phyloP scores from a whole-genome alignment of 2,113 vertebrate genomes.

The Epinephelus lanceolatus region DNA sequence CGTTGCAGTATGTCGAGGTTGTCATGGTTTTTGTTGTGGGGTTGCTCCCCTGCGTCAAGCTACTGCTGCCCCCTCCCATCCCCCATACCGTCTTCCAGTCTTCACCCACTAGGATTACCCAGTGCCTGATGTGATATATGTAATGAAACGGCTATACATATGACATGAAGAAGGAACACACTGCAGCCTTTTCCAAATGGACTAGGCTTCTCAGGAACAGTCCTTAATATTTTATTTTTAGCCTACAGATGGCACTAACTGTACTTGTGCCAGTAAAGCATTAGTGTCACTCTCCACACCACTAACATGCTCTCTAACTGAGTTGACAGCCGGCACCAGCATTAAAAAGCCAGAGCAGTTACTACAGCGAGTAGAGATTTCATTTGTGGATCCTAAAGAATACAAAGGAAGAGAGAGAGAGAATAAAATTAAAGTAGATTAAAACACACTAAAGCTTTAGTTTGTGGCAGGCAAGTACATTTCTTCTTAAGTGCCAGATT shows the following conservation, averaged over 20 bases:
- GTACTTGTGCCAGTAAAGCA: slow-evolving; percentile 13
- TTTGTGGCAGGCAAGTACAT: not conserved
- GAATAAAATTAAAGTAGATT: not conserved
- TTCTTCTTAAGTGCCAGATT: not conserved
- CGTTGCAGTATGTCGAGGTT: slow-evolving; percentile 22
- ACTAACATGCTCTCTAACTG: not conserved
- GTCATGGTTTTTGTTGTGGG: slow-evolving; percentile 38
- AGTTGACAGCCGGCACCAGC: not conserved
- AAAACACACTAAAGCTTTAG: not conserved
- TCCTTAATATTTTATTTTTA: not conserved
- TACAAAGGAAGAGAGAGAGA: not conserved
- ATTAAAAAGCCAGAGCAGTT: not conserved
- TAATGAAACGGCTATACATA: not conserved
- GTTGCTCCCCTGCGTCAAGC: slow-evolving; percentile 11
- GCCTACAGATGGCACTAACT: slow-evolving; percentile 19
- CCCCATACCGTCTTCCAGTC: not conserved
- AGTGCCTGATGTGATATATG: not conserved
- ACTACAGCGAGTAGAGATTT: not conserved
- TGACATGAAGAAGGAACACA: not conserved
- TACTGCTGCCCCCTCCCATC: not conserved
- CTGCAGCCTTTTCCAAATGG: slow-evolving; percentile 12
- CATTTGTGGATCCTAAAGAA: not conserved
- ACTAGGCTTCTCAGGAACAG: slow-evolving; percentile 2
- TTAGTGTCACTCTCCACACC: not conserved
- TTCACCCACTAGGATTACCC: not conserved